Conservation (phyloP, 2,797 vertebrate species). For the Manis crassicaudata region DNA sequence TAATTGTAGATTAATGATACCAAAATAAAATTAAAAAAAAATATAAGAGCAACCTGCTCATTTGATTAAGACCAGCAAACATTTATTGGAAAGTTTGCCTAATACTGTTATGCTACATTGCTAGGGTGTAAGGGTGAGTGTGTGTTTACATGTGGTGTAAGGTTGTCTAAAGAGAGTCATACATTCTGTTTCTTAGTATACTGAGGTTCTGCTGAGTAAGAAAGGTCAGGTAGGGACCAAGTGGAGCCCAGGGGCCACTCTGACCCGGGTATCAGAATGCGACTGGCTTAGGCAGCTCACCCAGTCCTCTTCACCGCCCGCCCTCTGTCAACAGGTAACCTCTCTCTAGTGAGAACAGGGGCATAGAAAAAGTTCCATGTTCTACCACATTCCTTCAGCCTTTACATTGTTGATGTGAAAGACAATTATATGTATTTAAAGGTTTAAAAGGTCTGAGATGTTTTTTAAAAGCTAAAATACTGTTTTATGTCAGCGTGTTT, state of each 20-base stretch:
- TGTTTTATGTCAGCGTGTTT: not conserved
- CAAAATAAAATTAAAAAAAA: no score
- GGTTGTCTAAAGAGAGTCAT: not conserved
- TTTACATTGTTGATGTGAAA: not conserved
- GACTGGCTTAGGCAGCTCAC: not conserved
- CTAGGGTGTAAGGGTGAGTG: accelerated
- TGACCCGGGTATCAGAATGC: not conserved
- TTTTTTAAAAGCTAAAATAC: not conserved
- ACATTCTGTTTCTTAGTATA: not conserved
- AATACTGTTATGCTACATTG: no score
- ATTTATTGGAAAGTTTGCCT: not conserved
- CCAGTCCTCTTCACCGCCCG: no score
- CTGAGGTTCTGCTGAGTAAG: not conserved
- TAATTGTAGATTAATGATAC: no score
- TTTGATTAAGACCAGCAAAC: not conserved
- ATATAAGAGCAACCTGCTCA: not conserved
- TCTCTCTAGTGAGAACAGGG: not conserved
- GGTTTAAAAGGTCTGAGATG: not conserved
- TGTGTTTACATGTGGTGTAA: not conserved
- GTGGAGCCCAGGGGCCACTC: not conserved
- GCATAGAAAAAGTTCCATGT: not conserved
- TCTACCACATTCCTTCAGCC: not conserved
- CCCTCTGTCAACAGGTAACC: not conserved
- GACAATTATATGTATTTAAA: not conserved
- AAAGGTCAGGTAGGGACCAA: not conserved